Percentiles rank a stretch among this genome's conserved stretches.
phyloP scores from a whole-genome alignment of 2,797 vertebrate genomes.

The Melanotaenia maccullochi region DNA sequence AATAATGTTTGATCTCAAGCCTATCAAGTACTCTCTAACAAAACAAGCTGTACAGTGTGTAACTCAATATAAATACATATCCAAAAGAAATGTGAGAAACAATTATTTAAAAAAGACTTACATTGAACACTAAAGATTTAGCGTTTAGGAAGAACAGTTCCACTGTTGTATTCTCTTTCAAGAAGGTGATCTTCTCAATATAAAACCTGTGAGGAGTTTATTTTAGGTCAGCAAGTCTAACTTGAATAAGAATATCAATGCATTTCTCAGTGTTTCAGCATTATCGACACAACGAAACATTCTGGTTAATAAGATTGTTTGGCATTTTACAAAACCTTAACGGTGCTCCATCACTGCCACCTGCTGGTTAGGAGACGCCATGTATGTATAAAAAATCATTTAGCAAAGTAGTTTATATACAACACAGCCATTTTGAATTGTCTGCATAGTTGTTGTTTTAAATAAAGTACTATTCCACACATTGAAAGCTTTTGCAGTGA shows the following conservation, averaged over 20 bases:
- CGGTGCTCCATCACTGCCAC: conserved; percentile 60
- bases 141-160: conserved; percentile 98
- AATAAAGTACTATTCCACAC: not conserved
- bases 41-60: not conserved
- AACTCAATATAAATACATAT: not conserved
- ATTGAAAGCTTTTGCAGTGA: not conserved
- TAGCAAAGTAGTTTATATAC: not conserved
- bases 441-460: not conserved
- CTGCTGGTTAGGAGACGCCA: conserved; percentile 67
- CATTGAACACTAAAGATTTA: conserved; percentile 92
- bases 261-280: not conserved
- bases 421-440: conserved; percentile 1
- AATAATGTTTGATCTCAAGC: conserved; percentile 1
- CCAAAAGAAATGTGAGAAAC: not conserved
- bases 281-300: conserved; percentile 12
- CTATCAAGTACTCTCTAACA: not conserved
- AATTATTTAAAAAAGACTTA: conserved; percentile 77
- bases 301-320: not conserved
- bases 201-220: conserved; percentile 89
- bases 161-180: conserved; percentile 95
- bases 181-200: conserved; percentile 93
- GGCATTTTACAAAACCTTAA: not conserved
- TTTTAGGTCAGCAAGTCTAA: conserved; percentile 23
- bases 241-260: conserved; percentile 5
- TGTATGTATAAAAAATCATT: no score